phyloP scores from a whole-genome alignment of 2,113 vertebrate species.

The Panurus biarmicus region DNA sequence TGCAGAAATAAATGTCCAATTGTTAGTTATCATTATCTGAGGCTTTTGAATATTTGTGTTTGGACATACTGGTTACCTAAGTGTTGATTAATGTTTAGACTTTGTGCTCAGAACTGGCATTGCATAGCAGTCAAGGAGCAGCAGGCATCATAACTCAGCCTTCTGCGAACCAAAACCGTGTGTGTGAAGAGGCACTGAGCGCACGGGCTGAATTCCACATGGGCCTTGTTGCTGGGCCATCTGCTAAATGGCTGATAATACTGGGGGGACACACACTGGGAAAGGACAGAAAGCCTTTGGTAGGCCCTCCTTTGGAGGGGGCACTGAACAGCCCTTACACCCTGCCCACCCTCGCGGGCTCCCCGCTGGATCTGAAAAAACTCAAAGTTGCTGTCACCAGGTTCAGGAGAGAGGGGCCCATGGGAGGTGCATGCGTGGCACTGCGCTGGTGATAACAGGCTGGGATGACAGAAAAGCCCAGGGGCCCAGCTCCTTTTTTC shows the following conservation, averaged over 20 bases:
- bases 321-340: neutral
- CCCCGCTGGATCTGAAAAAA: too few species aligned
- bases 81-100: neutral
- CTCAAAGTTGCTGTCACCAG: neutral
- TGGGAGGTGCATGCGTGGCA: rapidly evolving
- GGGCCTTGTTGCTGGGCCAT: rapidly evolving
- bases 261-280: neutral
- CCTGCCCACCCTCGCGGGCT: neutral
- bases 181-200: rapidly evolving
- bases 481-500: neutral
- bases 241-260: neutral
- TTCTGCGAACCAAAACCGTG: neutral
- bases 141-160: neutral
- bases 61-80: neutral
- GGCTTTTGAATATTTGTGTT: neutral
- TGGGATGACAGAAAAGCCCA: neutral
- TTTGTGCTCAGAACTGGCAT: neutral
- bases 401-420: neutral
- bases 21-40: neutral
- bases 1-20: neutral
- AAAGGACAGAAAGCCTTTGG: neutral
- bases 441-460: neutral
- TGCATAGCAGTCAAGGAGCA: neutral
- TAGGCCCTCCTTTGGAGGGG: neutral
- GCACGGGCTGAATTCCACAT: neutral